A percentile compares a stretch with the other conserved stretches of the same genome.
These are phyloP conservation scores for Nemotelus nigrinus DNA, from an alignment of 2,888 invertebrate species.

Conservation along the genomic window DNA sequence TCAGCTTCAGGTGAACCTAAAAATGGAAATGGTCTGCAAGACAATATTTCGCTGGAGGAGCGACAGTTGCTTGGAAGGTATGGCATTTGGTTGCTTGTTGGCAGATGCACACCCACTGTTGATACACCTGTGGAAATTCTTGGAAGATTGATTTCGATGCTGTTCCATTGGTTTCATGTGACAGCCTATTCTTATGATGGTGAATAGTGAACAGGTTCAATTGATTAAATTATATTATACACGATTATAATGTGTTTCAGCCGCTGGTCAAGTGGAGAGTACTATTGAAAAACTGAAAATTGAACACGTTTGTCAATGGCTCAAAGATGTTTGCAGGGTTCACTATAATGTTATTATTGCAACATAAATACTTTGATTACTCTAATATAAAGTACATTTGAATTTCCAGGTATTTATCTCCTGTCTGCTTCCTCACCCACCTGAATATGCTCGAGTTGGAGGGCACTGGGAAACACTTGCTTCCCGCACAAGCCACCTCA, in stretches of 20 bases:
- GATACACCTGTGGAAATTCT: conserved; percentile 82
- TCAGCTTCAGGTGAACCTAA: conserved; percentile 59
- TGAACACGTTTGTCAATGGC: conserved; percentile 93
- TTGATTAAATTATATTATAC: too few relatives aligned
- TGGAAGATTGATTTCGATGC: conserved; percentile 91
- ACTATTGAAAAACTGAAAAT: conserved; percentile 91
- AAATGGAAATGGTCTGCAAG: conserved; percentile 65
- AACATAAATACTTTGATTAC: neutral
- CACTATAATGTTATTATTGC: conserved; percentile 75
- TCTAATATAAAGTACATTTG: neutral
- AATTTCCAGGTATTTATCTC: conserved; percentile 74
- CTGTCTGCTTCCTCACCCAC: conserved; percentile 94
- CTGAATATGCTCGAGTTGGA: conserved; percentile 93
- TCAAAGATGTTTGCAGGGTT: conserved; percentile 81
- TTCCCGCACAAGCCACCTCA: conserved; percentile 88
- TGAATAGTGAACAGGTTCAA: conserved; percentile 59
- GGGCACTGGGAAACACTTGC: conserved; percentile 95
- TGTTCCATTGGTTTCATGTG: conserved; percentile 99
- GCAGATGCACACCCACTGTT: conserved; percentile 84
- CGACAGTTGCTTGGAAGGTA: conserved; percentile 90
- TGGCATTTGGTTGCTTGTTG: conserved; percentile 97
- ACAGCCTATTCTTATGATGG: conserved; percentile 97
- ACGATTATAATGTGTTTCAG: neutral
- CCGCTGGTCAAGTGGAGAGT: conserved; percentile 78
- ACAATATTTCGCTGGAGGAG: conserved; percentile 84